Evolutionary conservation across 2,113 vertebrate species (phyloP).

Genomic region (Orycteropus afer): DNA sequence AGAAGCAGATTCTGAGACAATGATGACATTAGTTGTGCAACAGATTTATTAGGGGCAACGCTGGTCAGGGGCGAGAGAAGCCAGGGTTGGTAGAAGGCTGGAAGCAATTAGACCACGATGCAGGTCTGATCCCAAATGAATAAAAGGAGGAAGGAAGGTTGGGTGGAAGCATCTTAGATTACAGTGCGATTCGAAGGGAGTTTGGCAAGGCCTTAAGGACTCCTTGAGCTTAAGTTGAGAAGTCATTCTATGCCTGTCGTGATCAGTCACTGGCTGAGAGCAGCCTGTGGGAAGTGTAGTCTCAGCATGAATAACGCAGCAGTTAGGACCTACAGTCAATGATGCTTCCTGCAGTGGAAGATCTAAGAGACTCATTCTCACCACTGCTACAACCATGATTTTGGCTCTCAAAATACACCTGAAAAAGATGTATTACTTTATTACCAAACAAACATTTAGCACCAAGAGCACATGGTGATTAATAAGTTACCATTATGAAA

Average conservation of each 20-base stretch:
- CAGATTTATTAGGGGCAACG: background rate
- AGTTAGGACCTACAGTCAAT: background rate
- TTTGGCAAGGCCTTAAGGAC: background rate
- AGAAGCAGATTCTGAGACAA: background rate
- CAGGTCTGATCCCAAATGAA: background rate
- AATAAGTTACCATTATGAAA: constrained; percentile 13
- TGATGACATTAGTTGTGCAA: background rate
- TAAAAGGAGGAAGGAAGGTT: background rate
- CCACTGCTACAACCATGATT: background rate
- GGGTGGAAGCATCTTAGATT: background rate
- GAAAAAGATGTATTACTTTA: constrained; percentile 28
- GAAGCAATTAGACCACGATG: background rate
- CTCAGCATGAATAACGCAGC: background rate
- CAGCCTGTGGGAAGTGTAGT: background rate
- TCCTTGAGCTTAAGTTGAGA: background rate
- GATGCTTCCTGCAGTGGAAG: background rate
- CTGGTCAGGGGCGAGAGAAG: background rate
- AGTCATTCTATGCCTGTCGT: background rate
- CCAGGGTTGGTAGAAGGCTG: background rate
- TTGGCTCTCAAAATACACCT: constrained; percentile 9
- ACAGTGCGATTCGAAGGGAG: background rate
- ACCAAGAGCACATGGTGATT: background rate
- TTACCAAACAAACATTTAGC: constrained; percentile 21
- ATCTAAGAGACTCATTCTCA: background rate
- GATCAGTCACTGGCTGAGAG: background rate